phyloP scores from a whole-genome alignment of 2,888 invertebrate genomes.

The Drosophila colorata region DNA sequence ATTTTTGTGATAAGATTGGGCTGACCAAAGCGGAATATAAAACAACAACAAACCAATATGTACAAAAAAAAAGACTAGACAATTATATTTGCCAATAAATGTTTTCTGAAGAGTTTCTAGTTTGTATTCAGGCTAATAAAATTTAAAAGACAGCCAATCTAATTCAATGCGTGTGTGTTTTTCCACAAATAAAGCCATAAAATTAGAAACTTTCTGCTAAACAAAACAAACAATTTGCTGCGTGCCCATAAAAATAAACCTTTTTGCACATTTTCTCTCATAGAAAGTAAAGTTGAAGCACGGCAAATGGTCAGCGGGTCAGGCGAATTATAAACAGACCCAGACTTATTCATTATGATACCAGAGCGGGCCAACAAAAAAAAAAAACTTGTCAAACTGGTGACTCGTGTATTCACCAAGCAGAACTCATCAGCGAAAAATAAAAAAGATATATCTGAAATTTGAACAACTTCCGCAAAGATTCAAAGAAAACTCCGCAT shows the following conservation, averaged over 20 bases:
- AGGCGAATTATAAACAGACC: slow-evolving; percentile 55
- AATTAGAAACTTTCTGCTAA: slow-evolving; percentile 60
- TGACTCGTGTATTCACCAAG: slow-evolving; percentile 9
- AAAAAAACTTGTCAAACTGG: slow-evolving; percentile 44
- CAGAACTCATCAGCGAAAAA: slow-evolving; percentile 34
- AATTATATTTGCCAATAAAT: background rate
- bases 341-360: slow-evolving; percentile 46
- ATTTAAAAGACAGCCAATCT: slow-evolving; percentile 28
- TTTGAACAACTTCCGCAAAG: background rate
- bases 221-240: slow-evolving; percentile 54
- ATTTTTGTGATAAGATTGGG: background rate
- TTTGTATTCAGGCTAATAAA: slow-evolving; percentile 14
- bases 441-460: slow-evolving; percentile 5
- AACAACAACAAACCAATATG: no score
- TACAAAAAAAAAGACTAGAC: background rate
- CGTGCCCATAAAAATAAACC: slow-evolving; percentile 32
- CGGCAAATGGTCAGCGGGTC: slow-evolving; percentile 49
- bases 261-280: slow-evolving; percentile 57
- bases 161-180: slow-evolving; percentile 37
- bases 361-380: slow-evolving; percentile 12
- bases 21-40: background rate
- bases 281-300: slow-evolving; percentile 65
- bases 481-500: slow-evolving; percentile 36
- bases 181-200: slow-evolving; percentile 44
- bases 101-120: slow-evolving; percentile 10